Evolutionary conservation across 2,113 vertebrate genomes (phyloP).

Genomic region (Sinocyclocheilus grahami): DNA sequence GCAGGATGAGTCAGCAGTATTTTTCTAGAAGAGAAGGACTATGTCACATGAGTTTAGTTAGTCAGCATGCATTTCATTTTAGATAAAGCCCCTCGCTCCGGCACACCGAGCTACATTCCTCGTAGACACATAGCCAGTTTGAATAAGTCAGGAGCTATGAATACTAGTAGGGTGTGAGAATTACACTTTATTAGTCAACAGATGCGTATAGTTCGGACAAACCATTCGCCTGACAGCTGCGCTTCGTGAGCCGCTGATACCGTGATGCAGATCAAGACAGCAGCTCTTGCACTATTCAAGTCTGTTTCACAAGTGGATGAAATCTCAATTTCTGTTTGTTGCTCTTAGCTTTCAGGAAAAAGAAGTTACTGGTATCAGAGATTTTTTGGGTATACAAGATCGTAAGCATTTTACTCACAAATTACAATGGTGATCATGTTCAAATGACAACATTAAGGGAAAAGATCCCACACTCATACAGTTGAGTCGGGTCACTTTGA

Average conservation of each 20-base stretch:
- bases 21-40: not conserved
- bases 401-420: not conserved
- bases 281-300: too few species aligned
- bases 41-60: not conserved
- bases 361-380: not conserved
- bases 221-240: not conserved
- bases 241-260: not conserved
- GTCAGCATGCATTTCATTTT: not conserved
- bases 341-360: not conserved
- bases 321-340: not conserved
- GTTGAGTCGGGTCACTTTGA: not conserved
- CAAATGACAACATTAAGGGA: too few species aligned
- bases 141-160: not conserved
- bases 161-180: not conserved
- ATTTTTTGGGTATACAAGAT: not conserved
- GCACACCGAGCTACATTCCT: not conserved
- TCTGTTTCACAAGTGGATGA: not conserved
- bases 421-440: not conserved
- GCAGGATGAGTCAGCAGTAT: not conserved
- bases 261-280: too few species aligned
- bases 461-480: too few species aligned
- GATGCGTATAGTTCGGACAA: not conserved
- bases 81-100: not conserved
- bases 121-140: not conserved
- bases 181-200: not conserved